Conservation (phyloP, 2,888 invertebrate genomes). For the Leucophenga montana region DNA sequence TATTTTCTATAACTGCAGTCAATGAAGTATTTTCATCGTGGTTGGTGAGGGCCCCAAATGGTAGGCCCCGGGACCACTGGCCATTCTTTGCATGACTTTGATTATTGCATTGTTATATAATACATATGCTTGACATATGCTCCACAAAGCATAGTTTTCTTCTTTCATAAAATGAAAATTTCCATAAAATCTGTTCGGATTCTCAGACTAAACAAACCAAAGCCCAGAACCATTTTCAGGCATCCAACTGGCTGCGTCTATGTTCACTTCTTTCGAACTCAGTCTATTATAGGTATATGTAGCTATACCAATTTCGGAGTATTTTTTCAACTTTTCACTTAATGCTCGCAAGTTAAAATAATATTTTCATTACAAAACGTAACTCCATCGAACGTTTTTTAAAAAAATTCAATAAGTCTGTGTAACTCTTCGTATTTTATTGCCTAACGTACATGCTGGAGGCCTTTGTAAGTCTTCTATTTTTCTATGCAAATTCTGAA, state of each 20-base stretch:
- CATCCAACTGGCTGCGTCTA: too few species aligned
- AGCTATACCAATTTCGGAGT: not conserved
- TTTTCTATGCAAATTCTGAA: slow-evolving; percentile 65
- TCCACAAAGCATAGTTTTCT: too few species aligned
- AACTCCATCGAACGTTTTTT: slow-evolving; percentile 19
- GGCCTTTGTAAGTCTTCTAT: slow-evolving; percentile 36
- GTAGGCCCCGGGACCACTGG: too few species aligned
- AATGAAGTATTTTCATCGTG: too few species aligned
- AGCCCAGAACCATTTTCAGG: not conserved
- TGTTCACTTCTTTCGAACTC: not conserved
- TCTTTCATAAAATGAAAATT: slow-evolving; percentile 27
- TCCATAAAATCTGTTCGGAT: slow-evolving; percentile 29
- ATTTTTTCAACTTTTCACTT: slow-evolving; percentile 39
- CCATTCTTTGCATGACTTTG: too few species aligned
- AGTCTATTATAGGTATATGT: not conserved
- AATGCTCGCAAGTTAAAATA: slow-evolving; percentile 64
- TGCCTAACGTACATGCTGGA: slow-evolving; percentile 28
- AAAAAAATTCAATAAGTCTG: not conserved
- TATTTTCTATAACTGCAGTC: too few species aligned
- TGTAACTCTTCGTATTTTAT: slow-evolving; percentile 1
- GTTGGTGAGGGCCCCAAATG: too few species aligned
- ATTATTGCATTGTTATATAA: too few species aligned
- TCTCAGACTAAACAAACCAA: slow-evolving; percentile 31
- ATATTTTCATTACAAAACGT: slow-evolving; percentile 58
- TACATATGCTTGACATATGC: too few species aligned